Evolutionary conservation across 2,113 vertebrate species (phyloP).

Genomic region (Hyperoodon ampullatus): DNA sequence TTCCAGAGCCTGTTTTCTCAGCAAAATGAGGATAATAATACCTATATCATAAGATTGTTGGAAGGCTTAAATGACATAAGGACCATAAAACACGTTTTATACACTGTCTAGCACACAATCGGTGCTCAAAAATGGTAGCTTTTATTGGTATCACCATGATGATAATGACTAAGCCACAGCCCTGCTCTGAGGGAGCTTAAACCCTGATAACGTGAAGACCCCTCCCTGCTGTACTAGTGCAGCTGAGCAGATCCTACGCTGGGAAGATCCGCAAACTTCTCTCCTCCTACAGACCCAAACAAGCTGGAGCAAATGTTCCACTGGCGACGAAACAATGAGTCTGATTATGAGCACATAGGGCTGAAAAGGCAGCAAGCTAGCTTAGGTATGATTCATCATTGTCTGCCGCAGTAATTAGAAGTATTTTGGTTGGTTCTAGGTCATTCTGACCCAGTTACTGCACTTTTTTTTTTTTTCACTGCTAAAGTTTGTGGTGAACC

Average conservation of each 20-base stretch:
- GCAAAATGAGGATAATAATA: background rate
- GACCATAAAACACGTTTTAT: background rate
- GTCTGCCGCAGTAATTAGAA: background rate
- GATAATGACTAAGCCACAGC: background rate
- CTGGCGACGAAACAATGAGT: background rate
- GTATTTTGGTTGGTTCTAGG: constrained; percentile 45
- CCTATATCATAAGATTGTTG: too few species aligned
- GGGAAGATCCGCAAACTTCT: background rate
- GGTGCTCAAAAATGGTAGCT: background rate
- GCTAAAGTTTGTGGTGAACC: background rate
- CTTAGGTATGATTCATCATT: background rate
- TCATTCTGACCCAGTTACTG: constrained; percentile 64
- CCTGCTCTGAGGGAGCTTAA: background rate
- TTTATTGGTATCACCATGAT: rapidly evolving
- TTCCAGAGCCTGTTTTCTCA: background rate
- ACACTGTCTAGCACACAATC: background rate
- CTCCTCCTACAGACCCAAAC: background rate
- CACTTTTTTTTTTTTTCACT: background rate
- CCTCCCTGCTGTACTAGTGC: rapidly evolving
- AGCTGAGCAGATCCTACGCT: rapidly evolving
- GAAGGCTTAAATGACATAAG: background rate
- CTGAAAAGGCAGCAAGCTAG: background rate
- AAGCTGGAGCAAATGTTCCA: background rate
- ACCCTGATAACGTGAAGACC: rapidly evolving
- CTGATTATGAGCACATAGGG: background rate